Base-by-base conservation (phyloP, 2,888 invertebrate genomes). In the Venusia cambrica region DNA sequence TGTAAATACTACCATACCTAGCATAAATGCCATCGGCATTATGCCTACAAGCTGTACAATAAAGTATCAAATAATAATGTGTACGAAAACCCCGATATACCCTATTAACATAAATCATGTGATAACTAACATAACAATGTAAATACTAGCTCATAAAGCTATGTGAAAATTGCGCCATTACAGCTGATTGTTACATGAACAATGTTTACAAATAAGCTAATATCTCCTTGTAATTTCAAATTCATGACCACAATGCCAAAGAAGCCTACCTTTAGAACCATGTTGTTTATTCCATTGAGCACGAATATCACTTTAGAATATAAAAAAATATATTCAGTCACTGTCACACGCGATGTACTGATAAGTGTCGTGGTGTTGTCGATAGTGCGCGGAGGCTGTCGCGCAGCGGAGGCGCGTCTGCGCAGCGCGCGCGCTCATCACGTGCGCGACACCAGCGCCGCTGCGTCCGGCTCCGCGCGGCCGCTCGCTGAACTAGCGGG, bases 371-470 rank as follows among this genome's bases (percentile, higher is more conserved):
- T 57, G 66, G 57, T 58, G 59, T 59, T 58, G 57, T 54, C 42
- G 56, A 60, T 62, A 64, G 58, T 71, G 76, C 74, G 65, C 78
- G 77, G 78, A 84, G 84, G 83, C 78, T 83, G 75, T 79, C 62
- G 77, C 81, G 84, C 79, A 62, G 62, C 62, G 61, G 54, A 62
- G 54, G 66, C 70, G 71, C 75, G 75, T 81, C 81, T 83, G 83
- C 58, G 52, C 57, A 67, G 75, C 73, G 73, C 74, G 46, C 57
- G 81, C 83, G 78, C 74, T 69, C 71, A 75, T 84, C 84, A 85
- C 83, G 84, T 84, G 85, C 81, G 62, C 40, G 56, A 50, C 50
- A 39, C 55, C 68, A 68, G 84, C 83, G 83, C 84, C 73, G 53
- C 54, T 45, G 50, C 37, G 66, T 70, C 54, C 73, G 73, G 72